Percentiles rank a stretch among this genome's conserved stretches.
Evolutionary conservation across 2,113 vertebrate genomes (phyloP).

Genomic region (Xyliphius kryptos): DNA sequence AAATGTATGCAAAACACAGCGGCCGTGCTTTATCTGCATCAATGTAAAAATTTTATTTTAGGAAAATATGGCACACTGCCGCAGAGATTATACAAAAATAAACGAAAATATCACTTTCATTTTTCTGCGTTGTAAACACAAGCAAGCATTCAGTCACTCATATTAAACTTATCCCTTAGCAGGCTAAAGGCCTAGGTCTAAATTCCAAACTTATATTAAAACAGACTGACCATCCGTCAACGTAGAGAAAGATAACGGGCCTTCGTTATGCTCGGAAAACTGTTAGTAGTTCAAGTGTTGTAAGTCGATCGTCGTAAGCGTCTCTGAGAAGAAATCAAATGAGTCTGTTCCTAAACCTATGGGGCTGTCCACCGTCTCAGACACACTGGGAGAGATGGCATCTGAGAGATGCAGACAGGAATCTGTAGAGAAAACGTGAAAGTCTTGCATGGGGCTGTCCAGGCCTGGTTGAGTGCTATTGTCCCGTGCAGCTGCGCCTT

Average conservation of each 20-base stretch:
- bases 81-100: slow-evolving; percentile 89
- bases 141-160: slow-evolving; percentile 58
- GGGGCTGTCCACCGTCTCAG: slow-evolving; percentile 81
- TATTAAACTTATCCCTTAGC: slow-evolving; percentile 66
- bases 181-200: slow-evolving; percentile 58
- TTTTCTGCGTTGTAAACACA: slow-evolving; percentile 65
- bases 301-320: slow-evolving; percentile 89
- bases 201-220: slow-evolving; percentile 54
- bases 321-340: slow-evolving; percentile 95
- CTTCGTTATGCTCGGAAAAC: slow-evolving; percentile 19
- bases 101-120: slow-evolving; percentile 76
- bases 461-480: slow-evolving; percentile 83
- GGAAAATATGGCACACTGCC: slow-evolving; percentile 77
- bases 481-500: slow-evolving; percentile 92
- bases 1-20: slow-evolving; percentile 29
- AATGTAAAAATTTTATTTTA: slow-evolving; percentile 86
- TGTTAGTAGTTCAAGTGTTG: slow-evolving; percentile 92
- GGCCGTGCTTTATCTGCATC: slow-evolving; percentile 16
- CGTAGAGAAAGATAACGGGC: slow-evolving; percentile 35
- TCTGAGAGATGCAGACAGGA: slow-evolving; percentile 87
- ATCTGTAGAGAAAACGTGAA: slow-evolving; percentile 82
- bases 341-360: slow-evolving; percentile 82
- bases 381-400: slow-evolving; percentile 82
- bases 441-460: slow-evolving; percentile 86
- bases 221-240: slow-evolving; percentile 47